phyloP scores from a whole-genome alignment of 2,888 invertebrate genomes.

The Brassicogethes aeneus region DNA sequence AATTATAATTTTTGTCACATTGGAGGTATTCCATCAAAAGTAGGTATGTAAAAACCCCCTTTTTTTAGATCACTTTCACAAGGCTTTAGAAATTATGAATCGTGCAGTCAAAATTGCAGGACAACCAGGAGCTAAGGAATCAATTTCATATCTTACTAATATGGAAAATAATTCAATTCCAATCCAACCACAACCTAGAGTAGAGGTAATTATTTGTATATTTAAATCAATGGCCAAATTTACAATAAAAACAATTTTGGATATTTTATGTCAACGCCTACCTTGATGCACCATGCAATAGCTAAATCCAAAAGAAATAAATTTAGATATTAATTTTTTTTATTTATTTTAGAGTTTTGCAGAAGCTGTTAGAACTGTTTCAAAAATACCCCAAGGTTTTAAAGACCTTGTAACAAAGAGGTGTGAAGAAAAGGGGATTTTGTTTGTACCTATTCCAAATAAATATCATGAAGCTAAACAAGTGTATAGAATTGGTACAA shows the following conservation, averaged over 20 bases:
- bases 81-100: conserved; percentile 91
- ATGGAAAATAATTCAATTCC: conserved; percentile 51
- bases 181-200: conserved; percentile 40
- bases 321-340: conserved; percentile 10
- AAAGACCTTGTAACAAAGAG: conserved; percentile 74
- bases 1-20: no score
- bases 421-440: conserved; percentile 77
- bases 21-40: no score
- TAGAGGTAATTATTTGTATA: no score
- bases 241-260: no score
- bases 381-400: conserved; percentile 61
- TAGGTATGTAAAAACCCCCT: no score
- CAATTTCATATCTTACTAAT: conserved; percentile 53
- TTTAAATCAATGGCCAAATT: no score
- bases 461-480: conserved; percentile 78
- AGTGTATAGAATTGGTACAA: conserved; percentile 71
- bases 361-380: conserved; percentile 49
- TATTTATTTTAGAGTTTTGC: conserved; percentile 44
- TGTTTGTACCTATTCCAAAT: conserved; percentile 84
- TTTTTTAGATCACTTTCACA: conserved; percentile 65
- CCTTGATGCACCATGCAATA: no score
- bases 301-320: no score
- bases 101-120: conserved; percentile 55
- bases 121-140: conserved; percentile 57
- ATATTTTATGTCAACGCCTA: no score